phyloP scores from a whole-genome alignment of 2,888 invertebrate genomes.

The Pammene fasciana region DNA sequence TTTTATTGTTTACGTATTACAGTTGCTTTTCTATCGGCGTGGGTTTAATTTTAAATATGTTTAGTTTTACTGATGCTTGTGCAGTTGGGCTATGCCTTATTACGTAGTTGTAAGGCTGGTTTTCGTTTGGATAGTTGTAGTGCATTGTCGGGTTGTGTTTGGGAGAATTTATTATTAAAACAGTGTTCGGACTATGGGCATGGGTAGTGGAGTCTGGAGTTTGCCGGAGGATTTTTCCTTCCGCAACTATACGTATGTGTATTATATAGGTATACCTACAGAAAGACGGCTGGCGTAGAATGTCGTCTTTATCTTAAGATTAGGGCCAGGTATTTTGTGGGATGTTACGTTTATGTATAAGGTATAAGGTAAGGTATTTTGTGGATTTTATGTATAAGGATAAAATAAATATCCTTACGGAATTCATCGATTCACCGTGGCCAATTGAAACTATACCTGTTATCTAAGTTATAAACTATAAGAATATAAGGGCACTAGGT shows the following conservation, averaged over 20 bases:
- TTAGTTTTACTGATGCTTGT: slow-evolving; percentile 16
- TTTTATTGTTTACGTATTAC: slow-evolving; percentile 41
- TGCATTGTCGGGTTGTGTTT: slow-evolving; percentile 8
- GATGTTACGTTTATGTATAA: neutral
- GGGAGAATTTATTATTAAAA: slow-evolving; percentile 36
- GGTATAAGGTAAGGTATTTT: too few relatives aligned
- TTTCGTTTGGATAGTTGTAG: slow-evolving; percentile 14
- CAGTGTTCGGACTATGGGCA: slow-evolving; percentile 14
- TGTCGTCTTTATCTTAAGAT: neutral
- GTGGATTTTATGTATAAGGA: too few relatives aligned
- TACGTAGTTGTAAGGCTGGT: slow-evolving; percentile 24
- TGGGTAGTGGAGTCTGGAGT: slow-evolving; percentile 8
- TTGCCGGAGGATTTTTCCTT: slow-evolving; percentile 10
- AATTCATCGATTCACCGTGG: too few relatives aligned
- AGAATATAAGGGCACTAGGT: too few relatives aligned
- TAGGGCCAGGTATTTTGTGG: neutral
- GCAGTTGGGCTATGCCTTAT: slow-evolving; percentile 40
- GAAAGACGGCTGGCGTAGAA: neutral
- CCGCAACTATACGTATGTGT: neutral
- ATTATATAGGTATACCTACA: neutral
- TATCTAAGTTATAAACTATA: too few relatives aligned
- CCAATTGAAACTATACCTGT: too few relatives aligned
- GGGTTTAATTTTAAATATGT: slow-evolving; percentile 33
- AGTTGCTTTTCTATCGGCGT: slow-evolving; percentile 42
- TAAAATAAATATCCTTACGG: neutral